Evolutionary conservation across 2,797 vertebrate species (phyloP).

Genomic region (Notoglanidium macrostoma): DNA sequence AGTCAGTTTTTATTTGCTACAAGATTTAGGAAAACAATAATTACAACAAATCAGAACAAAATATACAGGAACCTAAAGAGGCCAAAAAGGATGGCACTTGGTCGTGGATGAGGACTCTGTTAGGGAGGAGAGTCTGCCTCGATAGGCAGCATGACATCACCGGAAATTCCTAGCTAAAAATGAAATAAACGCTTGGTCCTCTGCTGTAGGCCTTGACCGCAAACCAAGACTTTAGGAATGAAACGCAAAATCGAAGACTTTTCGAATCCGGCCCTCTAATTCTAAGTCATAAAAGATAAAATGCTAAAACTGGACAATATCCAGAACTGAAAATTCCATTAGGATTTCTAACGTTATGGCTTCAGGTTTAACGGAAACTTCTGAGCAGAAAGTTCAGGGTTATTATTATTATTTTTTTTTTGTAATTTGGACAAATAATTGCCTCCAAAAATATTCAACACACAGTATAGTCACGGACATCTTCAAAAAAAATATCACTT

Average conservation of each 20-base stretch:
- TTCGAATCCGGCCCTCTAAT: slow-evolving; percentile 45
- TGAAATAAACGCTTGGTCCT: slow-evolving; percentile 78
- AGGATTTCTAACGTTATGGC: slow-evolving; percentile 20
- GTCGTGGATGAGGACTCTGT: slow-evolving; percentile 45
- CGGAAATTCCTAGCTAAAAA: slow-evolving; percentile 53
- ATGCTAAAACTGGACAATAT: not conserved
- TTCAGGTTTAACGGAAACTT: not conserved
- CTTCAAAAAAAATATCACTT: not conserved
- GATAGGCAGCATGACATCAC: slow-evolving; percentile 44
- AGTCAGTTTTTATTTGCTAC: slow-evolving; percentile 91
- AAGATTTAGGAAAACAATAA: slow-evolving; percentile 81
- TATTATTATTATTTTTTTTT: not conserved
- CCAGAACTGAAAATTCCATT: not conserved
- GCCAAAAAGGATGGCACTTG: slow-evolving; percentile 63
- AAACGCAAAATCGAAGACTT: slow-evolving; percentile 55
- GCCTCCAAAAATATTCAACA: not conserved
- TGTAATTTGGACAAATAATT: not conserved
- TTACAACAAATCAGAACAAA: slow-evolving; percentile 82
- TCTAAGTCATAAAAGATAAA: not conserved
- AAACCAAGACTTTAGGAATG: slow-evolving; percentile 64
- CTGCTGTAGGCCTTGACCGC: slow-evolving; percentile 55
- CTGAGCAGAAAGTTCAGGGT: slow-evolving; percentile 1
- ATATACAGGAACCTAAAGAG: slow-evolving; percentile 74
- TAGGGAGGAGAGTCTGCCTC: slow-evolving; percentile 7
- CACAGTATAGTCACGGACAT: not conserved